phyloP scores from a whole-genome alignment of 2,797 vertebrate species.

The Macropus fuliginosus region DNA sequence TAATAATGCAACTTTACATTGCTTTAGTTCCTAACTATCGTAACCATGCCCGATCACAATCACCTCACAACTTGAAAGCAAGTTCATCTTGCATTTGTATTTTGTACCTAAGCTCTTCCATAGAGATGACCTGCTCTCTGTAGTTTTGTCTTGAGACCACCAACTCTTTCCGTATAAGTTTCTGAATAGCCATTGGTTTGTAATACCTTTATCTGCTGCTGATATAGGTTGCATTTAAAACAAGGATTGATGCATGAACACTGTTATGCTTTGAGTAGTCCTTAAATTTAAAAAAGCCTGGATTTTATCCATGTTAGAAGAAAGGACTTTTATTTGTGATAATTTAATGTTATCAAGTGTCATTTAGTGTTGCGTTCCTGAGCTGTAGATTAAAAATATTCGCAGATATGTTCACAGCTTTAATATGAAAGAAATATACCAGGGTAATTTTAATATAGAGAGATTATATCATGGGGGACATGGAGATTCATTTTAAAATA shows the following conservation, averaged over 20 bases:
- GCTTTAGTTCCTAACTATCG: background rate
- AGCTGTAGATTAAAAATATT: constrained; percentile 51
- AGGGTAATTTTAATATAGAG: constrained; percentile 41
- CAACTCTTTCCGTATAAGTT: constrained; percentile 39
- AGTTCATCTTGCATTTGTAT: background rate
- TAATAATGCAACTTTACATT: constrained; percentile 31
- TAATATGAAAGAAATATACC: constrained; percentile 54
- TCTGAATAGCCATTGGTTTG: constrained; percentile 25
- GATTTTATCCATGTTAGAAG: constrained; percentile 42
- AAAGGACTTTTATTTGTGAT: constrained; percentile 43
- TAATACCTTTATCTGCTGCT: constrained; percentile 28
- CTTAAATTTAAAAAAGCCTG: constrained; percentile 38
- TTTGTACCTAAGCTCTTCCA: background rate
- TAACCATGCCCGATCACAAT: background rate
- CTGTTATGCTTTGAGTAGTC: constrained; percentile 12
- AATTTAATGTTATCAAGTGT: constrained; percentile 39
- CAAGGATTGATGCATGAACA: background rate
- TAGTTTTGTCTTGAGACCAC: background rate
- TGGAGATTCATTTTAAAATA: constrained; percentile 43
- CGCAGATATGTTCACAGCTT: constrained; percentile 9
- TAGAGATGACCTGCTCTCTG: background rate
- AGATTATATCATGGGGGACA: constrained; percentile 33
- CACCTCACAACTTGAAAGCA: constrained; percentile 15
- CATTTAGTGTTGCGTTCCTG: constrained; percentile 51
- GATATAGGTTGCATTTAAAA: constrained; percentile 23